phyloP scores from a whole-genome alignment of 1,140 invertebrate species.

The Megathymus violae region DNA sequence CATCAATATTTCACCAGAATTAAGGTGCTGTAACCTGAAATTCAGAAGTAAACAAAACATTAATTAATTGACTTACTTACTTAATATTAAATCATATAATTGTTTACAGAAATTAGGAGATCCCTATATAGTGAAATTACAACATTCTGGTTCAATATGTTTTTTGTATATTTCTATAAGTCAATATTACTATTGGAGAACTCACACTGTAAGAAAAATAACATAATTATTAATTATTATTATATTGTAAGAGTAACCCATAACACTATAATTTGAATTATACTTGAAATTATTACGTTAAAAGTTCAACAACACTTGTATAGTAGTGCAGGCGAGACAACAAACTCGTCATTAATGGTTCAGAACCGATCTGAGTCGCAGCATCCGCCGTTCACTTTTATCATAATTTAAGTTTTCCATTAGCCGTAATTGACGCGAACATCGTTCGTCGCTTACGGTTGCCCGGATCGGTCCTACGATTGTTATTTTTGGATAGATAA shows the following conservation, averaged over 20 bases:
- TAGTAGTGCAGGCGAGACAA: constrained; percentile 28
- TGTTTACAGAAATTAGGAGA: too few relatives aligned
- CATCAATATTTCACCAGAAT: too few relatives aligned
- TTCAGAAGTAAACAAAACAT: too few relatives aligned
- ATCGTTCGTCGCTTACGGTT: constrained; percentile 81
- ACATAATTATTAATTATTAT: neutral
- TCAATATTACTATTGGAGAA: too few relatives aligned
- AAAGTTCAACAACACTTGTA: neutral
- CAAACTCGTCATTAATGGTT: constrained; percentile 40
- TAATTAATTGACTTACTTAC: too few relatives aligned
- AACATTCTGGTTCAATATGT: too few relatives aligned
- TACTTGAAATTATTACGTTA: constrained; percentile 9
- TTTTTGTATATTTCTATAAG: too few relatives aligned
- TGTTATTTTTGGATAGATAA: constrained; percentile 81
- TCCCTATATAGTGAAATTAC: too few relatives aligned
- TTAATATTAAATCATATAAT: too few relatives aligned
- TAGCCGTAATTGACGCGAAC: constrained; percentile 82
- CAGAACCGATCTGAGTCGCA: constrained; percentile 57
- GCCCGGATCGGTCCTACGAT: constrained; percentile 66
- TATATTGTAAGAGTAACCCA: neutral
- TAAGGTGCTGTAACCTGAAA: too few relatives aligned
- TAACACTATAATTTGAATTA: neutral
- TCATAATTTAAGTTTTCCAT: constrained; percentile 84
- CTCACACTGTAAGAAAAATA: too few relatives aligned
- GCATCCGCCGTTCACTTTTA: constrained; percentile 76